phyloP scores from a whole-genome alignment of 2,113 vertebrate genomes.

The Pteronura brasiliensis region DNA sequence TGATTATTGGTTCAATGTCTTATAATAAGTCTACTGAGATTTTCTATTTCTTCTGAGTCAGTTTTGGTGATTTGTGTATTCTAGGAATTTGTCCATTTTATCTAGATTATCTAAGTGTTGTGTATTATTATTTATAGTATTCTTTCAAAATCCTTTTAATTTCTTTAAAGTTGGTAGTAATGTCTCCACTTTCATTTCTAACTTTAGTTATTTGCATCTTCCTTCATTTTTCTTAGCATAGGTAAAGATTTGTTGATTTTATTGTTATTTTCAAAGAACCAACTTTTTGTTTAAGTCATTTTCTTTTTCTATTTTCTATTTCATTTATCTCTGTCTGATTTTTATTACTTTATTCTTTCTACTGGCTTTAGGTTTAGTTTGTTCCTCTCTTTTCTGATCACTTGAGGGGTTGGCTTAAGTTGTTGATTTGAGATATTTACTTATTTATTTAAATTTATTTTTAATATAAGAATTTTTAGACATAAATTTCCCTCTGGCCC shows the following conservation, averaged over 20 bases:
- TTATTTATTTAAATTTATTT: background rate
- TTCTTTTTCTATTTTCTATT: background rate
- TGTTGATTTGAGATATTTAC: too few relatives aligned
- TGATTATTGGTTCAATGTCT: background rate
- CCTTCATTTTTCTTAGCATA: background rate
- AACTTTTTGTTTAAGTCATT: background rate
- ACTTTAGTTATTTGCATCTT: background rate
- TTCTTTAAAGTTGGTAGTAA: background rate
- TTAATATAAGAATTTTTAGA: background rate
- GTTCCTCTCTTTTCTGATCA: too few relatives aligned
- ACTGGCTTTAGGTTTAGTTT: too few relatives aligned
- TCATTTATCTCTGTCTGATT: background rate
- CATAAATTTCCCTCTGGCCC: background rate
- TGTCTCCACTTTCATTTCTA: background rate
- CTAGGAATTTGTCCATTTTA: too few relatives aligned
- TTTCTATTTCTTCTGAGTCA: background rate
- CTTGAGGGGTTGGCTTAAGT: too few relatives aligned
- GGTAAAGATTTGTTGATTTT: background rate
- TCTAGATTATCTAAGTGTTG: too few relatives aligned
- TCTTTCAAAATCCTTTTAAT: background rate
- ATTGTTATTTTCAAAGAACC: background rate
- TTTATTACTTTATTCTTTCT: too few relatives aligned
- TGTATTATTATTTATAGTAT: background rate
- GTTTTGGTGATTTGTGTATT: background rate
- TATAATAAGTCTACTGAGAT: background rate